Conservation (phyloP, 2,113 vertebrate genomes). For the Charadrius vociferus region DNA sequence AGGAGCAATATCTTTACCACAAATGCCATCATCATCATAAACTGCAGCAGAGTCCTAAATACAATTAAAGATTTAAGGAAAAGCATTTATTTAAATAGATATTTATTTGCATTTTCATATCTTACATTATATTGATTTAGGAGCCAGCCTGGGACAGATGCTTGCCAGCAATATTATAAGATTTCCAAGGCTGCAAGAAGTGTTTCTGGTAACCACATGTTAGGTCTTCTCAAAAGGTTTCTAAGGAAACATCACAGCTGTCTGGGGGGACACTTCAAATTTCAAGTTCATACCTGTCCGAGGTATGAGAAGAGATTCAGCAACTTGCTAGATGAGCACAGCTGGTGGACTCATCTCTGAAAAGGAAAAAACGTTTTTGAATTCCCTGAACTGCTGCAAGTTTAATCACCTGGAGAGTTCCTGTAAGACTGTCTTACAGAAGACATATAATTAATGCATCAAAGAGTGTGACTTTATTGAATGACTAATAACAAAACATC, state of each 20-base stretch:
- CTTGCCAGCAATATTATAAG: neutral
- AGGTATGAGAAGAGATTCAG: neutral
- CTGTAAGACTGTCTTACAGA: neutral
- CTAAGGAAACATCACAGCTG: neutral
- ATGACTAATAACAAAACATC: neutral
- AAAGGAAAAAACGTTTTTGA: neutral
- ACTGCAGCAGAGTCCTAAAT: neutral
- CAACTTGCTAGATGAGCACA: neutral
- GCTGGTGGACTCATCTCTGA: neutral
- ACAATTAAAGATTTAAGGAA: neutral
- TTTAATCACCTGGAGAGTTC: neutral
- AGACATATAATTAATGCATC: neutral
- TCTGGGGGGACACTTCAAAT: neutral
- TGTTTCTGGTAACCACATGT: neutral
- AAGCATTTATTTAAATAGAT: neutral
- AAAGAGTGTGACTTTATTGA: neutral
- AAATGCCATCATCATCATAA: conserved; percentile 68
- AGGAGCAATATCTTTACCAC: neutral
- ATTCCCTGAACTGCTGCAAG: neutral
- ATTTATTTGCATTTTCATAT: neutral
- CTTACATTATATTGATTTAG: neutral
- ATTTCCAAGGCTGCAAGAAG: neutral
- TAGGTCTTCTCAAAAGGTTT: neutral
- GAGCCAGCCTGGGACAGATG: neutral
- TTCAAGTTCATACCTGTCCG: neutral